Evolutionary conservation across 92 coral and sea anemone species (phyloP), one percentile per base, ranked within the genome.

Genomic region (Pocillopora grandis): DNA sequence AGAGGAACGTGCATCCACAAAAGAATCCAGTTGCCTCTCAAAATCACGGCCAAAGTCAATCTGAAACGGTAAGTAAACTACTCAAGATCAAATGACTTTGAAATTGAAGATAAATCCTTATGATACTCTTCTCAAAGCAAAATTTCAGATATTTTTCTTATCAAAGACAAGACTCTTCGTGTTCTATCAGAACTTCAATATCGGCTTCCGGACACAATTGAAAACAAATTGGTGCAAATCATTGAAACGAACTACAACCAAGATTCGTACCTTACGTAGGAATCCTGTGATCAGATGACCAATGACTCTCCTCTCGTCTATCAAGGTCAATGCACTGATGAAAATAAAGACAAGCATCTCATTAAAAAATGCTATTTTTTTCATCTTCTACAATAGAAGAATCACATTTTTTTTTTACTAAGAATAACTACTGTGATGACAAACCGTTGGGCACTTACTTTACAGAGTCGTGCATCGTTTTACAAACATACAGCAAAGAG

Each of bases 31-130:
- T 91, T 97, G 99, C 77, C 92, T 92, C 85, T 97, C 99, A 80
- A 97, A 97, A 90, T 97, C 99, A 85, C 98, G 99, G 69, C 97
- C 98, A 88, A 90, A 94, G 76, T 94, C 99, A 77, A 92, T 95
- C 98, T 97, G 76, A 35, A 91, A 58, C 62, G 49, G n/a, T 76
- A 60, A 27, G 77, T 12, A 71, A 35, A 48, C 37, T 27, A 3
- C 21, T 15, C 11, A 66, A 35, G 12, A 37, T 1, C 64, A 27
- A 5, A 2, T 2, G 52, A 42, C 19, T 62, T 33, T 64, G 14
- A 65, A 55, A 12, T 17, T 3, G 12, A 64, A 56, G 37, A 10
- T 0, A 6, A 31, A 15, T 37, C 19, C 0, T 33, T 31, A 79
- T 36, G 12, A 5, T 27, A 76, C 19, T 2, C 42, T 14, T 76